Conservation (phyloP, 1,140 invertebrate species). For the Drosophila bifasciata region DNA sequence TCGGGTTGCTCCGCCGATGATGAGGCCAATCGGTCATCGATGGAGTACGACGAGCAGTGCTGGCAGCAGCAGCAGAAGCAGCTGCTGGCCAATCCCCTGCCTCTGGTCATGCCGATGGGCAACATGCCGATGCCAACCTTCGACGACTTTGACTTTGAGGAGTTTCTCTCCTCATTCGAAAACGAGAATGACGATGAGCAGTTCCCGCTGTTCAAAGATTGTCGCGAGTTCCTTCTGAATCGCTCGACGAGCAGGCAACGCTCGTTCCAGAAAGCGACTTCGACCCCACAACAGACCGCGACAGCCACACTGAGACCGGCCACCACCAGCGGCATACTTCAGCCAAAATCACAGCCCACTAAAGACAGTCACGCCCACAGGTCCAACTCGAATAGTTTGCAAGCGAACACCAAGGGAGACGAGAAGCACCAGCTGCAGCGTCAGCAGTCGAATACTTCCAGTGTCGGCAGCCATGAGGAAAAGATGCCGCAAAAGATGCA, state of each 20-base stretch:
- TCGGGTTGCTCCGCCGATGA: conserved; percentile 73
- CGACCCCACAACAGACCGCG: conserved; percentile 36
- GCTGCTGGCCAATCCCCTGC: conserved; percentile 50
- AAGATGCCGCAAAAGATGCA: conserved; percentile 2
- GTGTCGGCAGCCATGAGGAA: conserved; percentile 17
- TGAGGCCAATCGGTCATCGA: conserved; percentile 71
- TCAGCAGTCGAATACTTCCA: conserved; percentile 36
- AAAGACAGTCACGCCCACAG: conserved; percentile 62
- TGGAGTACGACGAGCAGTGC: conserved; percentile 70
- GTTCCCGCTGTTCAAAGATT: conserved; percentile 83
- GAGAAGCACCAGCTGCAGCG: conserved; percentile 47
- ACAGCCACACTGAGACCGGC: conserved; percentile 32
- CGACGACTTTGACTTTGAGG: conserved; percentile 85
- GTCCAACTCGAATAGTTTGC: conserved; percentile 50
- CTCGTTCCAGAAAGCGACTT: conserved; percentile 72
- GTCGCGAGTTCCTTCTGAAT: conserved; percentile 81
- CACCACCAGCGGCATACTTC: conserved; percentile 14
- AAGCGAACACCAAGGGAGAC: conserved; percentile 33
- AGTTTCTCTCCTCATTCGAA: conserved; percentile 85
- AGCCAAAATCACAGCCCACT: conserved; percentile 31
- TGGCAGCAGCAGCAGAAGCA: conserved; percentile 75
- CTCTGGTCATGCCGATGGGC: conserved; percentile 39
- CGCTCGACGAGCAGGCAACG: conserved; percentile 75
- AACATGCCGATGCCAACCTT: conserved; percentile 68
- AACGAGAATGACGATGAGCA: conserved; percentile 84